Evolutionary conservation across 2,113 vertebrate species (phyloP).

Genomic region (Craseonycteris thonglongyai): DNA sequence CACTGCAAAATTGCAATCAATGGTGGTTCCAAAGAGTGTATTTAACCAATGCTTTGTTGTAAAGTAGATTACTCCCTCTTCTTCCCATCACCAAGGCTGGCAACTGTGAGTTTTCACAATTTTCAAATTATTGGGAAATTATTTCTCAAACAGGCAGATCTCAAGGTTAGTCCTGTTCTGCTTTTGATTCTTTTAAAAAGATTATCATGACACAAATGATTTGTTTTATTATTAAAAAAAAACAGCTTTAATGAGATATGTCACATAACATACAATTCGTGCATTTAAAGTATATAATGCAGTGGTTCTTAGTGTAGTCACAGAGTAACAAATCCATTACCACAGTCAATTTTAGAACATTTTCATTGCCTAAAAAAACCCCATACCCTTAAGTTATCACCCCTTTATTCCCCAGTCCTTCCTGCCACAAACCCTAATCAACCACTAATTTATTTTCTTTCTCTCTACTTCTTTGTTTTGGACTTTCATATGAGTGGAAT

Average conservation of each 20-base stretch:
- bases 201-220: not conserved
- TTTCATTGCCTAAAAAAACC: not conserved
- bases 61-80: not conserved
- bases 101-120: not conserved
- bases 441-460: not conserved
- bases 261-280: not conserved
- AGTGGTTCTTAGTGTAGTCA: not conserved
- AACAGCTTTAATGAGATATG: not conserved
- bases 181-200: not conserved
- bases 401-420: not conserved
- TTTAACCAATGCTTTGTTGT: not conserved
- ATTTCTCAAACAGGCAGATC: not conserved
- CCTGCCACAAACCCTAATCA: not conserved
- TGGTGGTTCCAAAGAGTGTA: not conserved
- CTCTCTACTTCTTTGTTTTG: not conserved
- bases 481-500: not conserved
- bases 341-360: slow-evolving; percentile 7
- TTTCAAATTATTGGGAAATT: not conserved
- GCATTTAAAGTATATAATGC: not conserved
- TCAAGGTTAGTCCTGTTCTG: not conserved
- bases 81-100: not conserved
- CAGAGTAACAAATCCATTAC: not conserved
- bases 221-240: not conserved
- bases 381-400: not conserved
- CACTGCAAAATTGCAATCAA: not conserved